phyloP scores from a whole-genome alignment of 1,140 invertebrate genomes.

The Neocloeon triangulifer region DNA sequence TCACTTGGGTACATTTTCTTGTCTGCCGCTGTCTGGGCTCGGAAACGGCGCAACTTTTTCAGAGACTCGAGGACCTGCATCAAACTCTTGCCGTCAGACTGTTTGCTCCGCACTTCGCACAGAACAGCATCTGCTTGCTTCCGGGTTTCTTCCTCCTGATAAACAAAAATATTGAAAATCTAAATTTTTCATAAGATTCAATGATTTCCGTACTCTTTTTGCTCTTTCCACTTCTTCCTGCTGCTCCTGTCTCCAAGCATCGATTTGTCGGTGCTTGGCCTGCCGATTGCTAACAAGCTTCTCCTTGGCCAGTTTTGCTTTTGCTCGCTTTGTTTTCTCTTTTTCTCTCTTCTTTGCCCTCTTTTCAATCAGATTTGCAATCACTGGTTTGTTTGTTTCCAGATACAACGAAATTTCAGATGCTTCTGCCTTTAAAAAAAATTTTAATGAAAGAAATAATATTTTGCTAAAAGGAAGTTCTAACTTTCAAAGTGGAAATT shows the following conservation, averaged over 20 bases:
- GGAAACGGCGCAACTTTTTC: slow-evolving; percentile 30
- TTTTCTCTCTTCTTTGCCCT: slow-evolving; percentile 19
- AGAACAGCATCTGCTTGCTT: slow-evolving; percentile 41
- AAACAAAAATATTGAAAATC: slow-evolving; percentile 8
- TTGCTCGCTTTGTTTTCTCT: slow-evolving; percentile 17
- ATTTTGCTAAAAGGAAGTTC: no score
- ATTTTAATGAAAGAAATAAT: no score
- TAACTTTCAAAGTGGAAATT: no score
- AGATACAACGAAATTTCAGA: no score
- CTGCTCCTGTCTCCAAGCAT: slow-evolving; percentile 30
- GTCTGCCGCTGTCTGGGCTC: slow-evolving; percentile 29
- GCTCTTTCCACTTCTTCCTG: slow-evolving; percentile 32
- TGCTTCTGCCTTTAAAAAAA: no score
- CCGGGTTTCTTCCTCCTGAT: slow-evolving; percentile 35
- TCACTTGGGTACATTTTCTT: slow-evolving; percentile 28
- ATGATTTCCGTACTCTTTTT: slow-evolving; percentile 23
- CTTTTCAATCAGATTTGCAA: slow-evolving; percentile 22
- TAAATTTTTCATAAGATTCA: neutral
- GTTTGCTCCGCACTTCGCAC: slow-evolving; percentile 38
- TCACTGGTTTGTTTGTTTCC: slow-evolving; percentile 28
- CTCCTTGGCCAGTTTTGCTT: no score
- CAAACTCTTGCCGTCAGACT: slow-evolving; percentile 37
- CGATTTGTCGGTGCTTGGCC: slow-evolving; percentile 29
- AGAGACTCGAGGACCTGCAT: slow-evolving; percentile 33
- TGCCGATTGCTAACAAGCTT: no score